Conservation (phyloP, 2,888 invertebrate genomes). For the Heliconius ethilla region DNA sequence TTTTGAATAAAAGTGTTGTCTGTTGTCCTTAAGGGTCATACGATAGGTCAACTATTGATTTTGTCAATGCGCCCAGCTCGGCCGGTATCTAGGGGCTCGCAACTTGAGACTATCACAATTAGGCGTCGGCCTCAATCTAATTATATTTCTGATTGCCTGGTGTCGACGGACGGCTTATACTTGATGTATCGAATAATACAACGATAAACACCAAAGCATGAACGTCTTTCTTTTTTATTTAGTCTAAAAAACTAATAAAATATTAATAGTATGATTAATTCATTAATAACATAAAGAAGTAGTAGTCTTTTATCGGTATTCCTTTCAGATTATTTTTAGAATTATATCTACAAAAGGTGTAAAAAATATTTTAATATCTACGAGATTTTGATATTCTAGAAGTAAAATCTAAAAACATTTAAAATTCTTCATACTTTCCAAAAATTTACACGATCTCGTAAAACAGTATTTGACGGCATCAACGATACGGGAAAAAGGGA, state of each 20-base stretch:
- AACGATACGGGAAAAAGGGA: not conserved
- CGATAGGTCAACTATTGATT: conserved; percentile 74
- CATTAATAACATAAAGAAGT: not conserved
- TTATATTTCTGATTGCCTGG: conserved; percentile 79
- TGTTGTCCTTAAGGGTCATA: conserved; percentile 56
- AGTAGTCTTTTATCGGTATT: too few relatives aligned
- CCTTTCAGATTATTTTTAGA: too few relatives aligned
- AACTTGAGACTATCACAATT: conserved; percentile 80
- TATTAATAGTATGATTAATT: not conserved
- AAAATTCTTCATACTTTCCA: not conserved
- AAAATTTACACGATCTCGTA: not conserved
- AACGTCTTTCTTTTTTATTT: not conserved
- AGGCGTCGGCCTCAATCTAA: conserved; percentile 75
- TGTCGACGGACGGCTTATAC: conserved; percentile 42
- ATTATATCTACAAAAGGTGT: too few relatives aligned
- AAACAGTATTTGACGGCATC: not conserved
- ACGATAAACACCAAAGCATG: conserved; percentile 4
- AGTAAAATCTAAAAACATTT: not conserved
- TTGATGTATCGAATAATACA: conserved; percentile 36
- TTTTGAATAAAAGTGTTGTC: conserved; percentile 45
- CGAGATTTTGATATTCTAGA: not conserved
- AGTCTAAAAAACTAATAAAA: not conserved
- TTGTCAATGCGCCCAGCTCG: conserved; percentile 55
- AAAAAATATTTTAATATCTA: not conserved
- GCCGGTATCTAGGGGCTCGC: conserved; percentile 63